These are phyloP conservation scores for Drosophila emarginata DNA, from an alignment of 2,888 invertebrate genomes.

Conservation along the genomic window DNA sequence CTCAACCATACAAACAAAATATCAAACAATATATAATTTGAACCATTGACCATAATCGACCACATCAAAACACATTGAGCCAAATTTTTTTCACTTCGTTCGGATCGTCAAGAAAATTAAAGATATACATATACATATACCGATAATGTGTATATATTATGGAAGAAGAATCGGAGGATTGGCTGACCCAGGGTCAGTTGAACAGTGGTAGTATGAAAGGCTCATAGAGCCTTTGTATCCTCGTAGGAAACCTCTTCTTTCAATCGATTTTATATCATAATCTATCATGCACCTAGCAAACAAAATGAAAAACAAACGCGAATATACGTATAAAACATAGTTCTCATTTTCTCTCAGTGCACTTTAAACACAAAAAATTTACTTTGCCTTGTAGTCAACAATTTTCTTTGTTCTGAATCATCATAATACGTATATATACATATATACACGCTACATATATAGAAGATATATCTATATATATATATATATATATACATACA, in stretches of 20 bases:
- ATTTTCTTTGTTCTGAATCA: slow-evolving; percentile 36
- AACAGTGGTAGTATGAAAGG: slow-evolving; percentile 43
- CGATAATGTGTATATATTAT: background rate
- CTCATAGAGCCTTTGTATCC: slow-evolving; percentile 56
- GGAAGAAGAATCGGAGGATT: slow-evolving; percentile 19
- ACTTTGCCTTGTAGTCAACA: slow-evolving; percentile 43
- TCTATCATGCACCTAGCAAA: slow-evolving; percentile 58
- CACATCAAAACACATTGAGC: slow-evolving; percentile 62
- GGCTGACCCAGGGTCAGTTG: slow-evolving; percentile 37
- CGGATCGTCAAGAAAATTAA: slow-evolving; percentile 49
- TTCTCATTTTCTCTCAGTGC: slow-evolving; percentile 43
- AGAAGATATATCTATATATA: slow-evolving; percentile 21
- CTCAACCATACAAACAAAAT: slow-evolving; percentile 39
- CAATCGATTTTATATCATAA: slow-evolving; percentile 23
- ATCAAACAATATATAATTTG: slow-evolving; percentile 3
- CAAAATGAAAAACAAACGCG: slow-evolving; percentile 1
- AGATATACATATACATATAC: background rate
- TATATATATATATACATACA: slow-evolving; percentile 26
- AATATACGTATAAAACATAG: slow-evolving; percentile 14
- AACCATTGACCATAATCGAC: background rate
- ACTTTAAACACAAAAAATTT: slow-evolving; percentile 31
- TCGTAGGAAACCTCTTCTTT: slow-evolving; percentile 55
- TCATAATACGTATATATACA: slow-evolving; percentile 22
- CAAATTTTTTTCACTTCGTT: slow-evolving; percentile 82
- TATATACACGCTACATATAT: background rate